These are phyloP conservation scores for Chaetodon trifasciatus DNA, from an alignment of 2,797 vertebrate species.

Conservation along the genomic window DNA sequence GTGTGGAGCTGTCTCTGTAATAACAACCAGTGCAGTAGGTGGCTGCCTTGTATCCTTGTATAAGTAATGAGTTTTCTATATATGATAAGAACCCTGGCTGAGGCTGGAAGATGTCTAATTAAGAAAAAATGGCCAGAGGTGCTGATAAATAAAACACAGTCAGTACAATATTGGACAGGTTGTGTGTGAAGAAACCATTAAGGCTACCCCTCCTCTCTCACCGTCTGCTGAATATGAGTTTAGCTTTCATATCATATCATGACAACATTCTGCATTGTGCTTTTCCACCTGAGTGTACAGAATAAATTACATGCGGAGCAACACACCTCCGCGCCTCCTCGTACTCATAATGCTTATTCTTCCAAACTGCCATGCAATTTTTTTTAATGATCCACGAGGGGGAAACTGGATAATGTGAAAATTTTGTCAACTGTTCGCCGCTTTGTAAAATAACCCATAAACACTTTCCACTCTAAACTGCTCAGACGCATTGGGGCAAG, in stretches of 20 bases:
- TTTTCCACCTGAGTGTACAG: conserved; percentile 60
- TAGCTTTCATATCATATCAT: conserved; percentile 54
- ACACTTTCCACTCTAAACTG: conserved; percentile 16
- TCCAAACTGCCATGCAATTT: conserved; percentile 34
- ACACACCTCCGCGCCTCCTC: conserved; percentile 29
- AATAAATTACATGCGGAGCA: conserved; percentile 50
- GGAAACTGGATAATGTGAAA: conserved; percentile 26
- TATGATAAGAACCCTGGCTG: conserved; percentile 65
- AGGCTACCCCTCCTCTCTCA: conserved; percentile 19
- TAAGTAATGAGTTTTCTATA: conserved; percentile 77
- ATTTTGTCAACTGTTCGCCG: conserved; percentile 26
- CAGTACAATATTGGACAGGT: conserved; percentile 59
- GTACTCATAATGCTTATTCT: conserved; percentile 46
- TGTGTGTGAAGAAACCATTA: conserved; percentile 53
- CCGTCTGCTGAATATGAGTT: conserved; percentile 52
- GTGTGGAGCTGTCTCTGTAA: conserved; percentile 70
- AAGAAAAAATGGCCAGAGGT: conserved; percentile 75
- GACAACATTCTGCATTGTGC: conserved; percentile 47
- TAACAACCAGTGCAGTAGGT: conserved; percentile 71
- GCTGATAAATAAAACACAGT: conserved; percentile 77
- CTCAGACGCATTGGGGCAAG: background rate
- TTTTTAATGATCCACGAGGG: conserved; percentile 45
- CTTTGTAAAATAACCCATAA: conserved; percentile 32
- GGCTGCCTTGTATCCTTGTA: conserved; percentile 70
- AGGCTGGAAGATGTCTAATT: conserved; percentile 73